These are phyloP conservation scores for Hypotaenidia okinawae DNA, from an alignment of 2,797 vertebrate genomes.

Conservation along the genomic window DNA sequence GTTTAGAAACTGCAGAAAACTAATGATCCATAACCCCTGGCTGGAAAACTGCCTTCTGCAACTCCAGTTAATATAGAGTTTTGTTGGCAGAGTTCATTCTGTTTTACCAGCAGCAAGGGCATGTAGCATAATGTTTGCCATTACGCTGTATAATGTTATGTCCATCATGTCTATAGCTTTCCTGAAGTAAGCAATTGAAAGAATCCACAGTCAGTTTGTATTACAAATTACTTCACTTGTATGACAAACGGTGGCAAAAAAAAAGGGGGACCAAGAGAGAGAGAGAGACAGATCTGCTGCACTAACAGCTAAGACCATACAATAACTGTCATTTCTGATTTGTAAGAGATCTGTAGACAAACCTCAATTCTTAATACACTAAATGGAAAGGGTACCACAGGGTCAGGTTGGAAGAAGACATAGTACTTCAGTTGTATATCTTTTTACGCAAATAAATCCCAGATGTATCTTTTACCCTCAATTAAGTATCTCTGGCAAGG, in stretches of 20 bases:
- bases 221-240: not conserved
- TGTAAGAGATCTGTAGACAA: not conserved
- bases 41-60: not conserved
- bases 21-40: not conserved
- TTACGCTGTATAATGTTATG: not conserved
- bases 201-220: not conserved
- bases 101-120: not conserved
- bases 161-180: not conserved
- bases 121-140: not conserved
- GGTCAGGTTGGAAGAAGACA: not conserved
- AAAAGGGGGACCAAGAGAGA: not conserved
- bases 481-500: not conserved
- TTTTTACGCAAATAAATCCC: slow-evolving; percentile 6
- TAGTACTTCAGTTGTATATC: not conserved
- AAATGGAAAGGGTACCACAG: not conserved
- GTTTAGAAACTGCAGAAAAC: not conserved
- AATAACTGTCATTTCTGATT: not conserved
- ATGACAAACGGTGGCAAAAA: not conserved
- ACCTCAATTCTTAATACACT: not conserved
- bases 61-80: not conserved
- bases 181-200: not conserved
- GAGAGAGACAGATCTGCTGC: not conserved
- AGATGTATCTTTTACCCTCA: not conserved
- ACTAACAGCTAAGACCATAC: not conserved
- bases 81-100: not conserved